Evolutionary conservation across 2,888 invertebrate species (phyloP), one percentile per base, ranked within the genome.

Genomic region (Monoplex corrugatus): DNA sequence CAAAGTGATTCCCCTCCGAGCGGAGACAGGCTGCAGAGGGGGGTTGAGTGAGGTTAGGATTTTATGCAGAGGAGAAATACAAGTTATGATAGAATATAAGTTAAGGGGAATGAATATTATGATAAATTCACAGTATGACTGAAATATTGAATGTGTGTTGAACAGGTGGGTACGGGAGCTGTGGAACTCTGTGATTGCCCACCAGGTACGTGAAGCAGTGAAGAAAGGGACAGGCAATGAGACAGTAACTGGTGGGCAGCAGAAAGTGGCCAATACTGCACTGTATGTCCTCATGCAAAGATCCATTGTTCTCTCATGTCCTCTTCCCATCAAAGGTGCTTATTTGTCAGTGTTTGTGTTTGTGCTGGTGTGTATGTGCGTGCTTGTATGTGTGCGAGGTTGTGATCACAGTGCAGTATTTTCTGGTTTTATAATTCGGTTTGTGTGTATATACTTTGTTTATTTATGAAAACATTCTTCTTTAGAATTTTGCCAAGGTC

Each of bases 251-350:
- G 94, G 94, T 43, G 94, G 95, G n/a, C 95, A 95, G 89, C 94
- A 95, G 91, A 95, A 95, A 90, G 95, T 96, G 80, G 95, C 95
- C 89, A 95, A 93, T 91, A 95, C 95, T 40, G 95, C 95, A 8
- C 93, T 96, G 2, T 96, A 95, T 92, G 95, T 96, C n/a, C 93
- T 96, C 72, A 93, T 95, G 93, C 96, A 96, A 92, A 92, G 95
- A 82, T 94, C 95, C n/a, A 92, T 95, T 23, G 94, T 95, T 0
- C 93, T 94, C 1, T 95, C 95, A 23, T 96, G 95, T 92, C 95
- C 96, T 3, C 93, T 96, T 8, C 92, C 93, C 83, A 94, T 94
- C 10, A 92, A 92, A 93, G 95, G 95, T 95, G 10, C 16, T 16
- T 2, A n/a, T n/a, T 68, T 19, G 10, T 57, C 19, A 28, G 28